Percentiles rank a stretch among this genome's conserved stretches.
These are phyloP conservation scores for Pyrrhia umbra DNA, from an alignment of 2,888 invertebrate species.

Conservation along the genomic window DNA sequence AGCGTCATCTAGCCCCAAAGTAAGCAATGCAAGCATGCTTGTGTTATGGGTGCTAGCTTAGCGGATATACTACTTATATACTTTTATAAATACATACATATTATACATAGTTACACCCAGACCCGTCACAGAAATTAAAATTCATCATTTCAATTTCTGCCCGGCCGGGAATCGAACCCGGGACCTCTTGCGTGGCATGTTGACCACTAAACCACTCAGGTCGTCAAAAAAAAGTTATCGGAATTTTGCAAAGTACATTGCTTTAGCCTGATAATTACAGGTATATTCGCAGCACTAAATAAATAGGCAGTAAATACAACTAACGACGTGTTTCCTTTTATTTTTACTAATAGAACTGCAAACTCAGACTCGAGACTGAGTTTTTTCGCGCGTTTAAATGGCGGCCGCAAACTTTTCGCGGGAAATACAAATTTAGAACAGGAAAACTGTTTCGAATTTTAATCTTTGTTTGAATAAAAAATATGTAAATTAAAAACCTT, in stretches of 20 bases:
- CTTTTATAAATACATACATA: too few species aligned
- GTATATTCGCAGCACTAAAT: not conserved
- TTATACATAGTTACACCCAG: too few species aligned
- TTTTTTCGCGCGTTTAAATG: slow-evolving; percentile 70
- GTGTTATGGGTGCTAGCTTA: too few species aligned
- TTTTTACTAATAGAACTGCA: slow-evolving; percentile 53
- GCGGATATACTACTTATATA: too few species aligned
- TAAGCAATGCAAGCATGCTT: too few species aligned
- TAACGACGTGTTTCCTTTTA: slow-evolving; percentile 8
- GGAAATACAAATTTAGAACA: slow-evolving; percentile 45
- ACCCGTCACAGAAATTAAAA: too few species aligned
- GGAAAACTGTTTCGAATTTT: slow-evolving; percentile 32
- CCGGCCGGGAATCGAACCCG: too few species aligned
- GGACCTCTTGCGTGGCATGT: too few species aligned
- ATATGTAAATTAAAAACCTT: slow-evolving; percentile 12
- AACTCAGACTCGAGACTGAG: slow-evolving; percentile 67
- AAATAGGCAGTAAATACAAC: not conserved
- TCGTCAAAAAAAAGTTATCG: too few species aligned
- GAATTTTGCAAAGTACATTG: not conserved
- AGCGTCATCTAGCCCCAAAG: too few species aligned
- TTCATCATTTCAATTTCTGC: too few species aligned
- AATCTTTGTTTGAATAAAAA: slow-evolving; percentile 23
- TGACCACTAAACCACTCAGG: too few species aligned
- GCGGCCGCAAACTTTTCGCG: slow-evolving; percentile 65
- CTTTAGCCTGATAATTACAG: not conserved